These are phyloP conservation scores for Smittia aterrima DNA, from an alignment of 2,888 invertebrate species.

Conservation along the genomic window DNA sequence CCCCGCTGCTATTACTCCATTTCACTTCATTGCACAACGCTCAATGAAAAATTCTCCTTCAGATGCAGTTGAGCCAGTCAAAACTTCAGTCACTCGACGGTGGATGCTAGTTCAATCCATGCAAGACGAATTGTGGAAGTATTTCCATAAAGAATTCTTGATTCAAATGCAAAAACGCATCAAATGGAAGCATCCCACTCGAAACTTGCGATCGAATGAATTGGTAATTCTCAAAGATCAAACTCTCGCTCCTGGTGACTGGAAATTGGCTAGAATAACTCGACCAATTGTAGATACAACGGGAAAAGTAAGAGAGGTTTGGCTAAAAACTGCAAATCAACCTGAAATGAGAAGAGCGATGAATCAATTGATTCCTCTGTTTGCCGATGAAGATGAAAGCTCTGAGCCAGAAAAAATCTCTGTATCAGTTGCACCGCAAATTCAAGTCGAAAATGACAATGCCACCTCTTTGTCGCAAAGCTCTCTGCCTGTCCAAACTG, in stretches of 20 bases:
- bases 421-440: too few species aligned
- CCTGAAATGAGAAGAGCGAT: too few species aligned
- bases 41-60: background rate
- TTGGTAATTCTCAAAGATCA: background rate
- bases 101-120: background rate
- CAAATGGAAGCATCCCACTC: background rate
- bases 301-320: background rate
- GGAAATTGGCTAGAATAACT: background rate
- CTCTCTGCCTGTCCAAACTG: too few species aligned
- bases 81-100: background rate
- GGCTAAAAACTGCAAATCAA: background rate
- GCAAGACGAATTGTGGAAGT: background rate
- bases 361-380: too few species aligned
- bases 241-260: background rate
- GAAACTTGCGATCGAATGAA: background rate
- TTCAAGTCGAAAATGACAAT: too few species aligned
- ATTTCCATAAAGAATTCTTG: background rate
- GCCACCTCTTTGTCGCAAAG: too few species aligned
- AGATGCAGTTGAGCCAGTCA: background rate
- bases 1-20: background rate
- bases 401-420: too few species aligned
- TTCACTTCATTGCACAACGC: background rate
- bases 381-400: too few species aligned
- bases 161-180: background rate
- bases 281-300: background rate